Evolutionary conservation across 2,113 vertebrate species (phyloP), one percentile per base, ranked within the genome.

Genomic region (Melierax canorus): DNA sequence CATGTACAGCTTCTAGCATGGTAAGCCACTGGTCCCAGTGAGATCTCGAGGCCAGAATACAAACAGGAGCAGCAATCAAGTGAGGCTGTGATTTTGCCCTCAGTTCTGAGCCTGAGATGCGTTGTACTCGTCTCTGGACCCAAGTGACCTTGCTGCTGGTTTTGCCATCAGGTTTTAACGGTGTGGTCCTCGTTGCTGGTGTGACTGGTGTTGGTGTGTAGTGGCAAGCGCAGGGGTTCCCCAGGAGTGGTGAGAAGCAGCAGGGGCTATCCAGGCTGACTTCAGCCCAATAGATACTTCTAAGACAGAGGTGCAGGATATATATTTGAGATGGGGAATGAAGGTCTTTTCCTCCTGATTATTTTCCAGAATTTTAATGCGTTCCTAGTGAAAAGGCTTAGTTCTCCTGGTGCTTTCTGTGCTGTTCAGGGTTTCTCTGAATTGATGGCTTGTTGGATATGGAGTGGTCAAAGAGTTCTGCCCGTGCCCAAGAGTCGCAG

Each of bases 21-120:
- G 46, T 3, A 1, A 60, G 8, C 10, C 56, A 7, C 50, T 72
- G 43, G 32, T 72, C n/a, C 41, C 23, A 53, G n/a, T 7, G 48
- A 24, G 55, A n/a, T 29, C n/a, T 50, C 0, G 0, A 72, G 41
- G 20, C 15, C n/a, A 6, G 55, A 43, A 13, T 4, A 4, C 34
- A 50, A 30, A 58, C 0, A 2, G 23, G 36, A 43, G 27, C 69
- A 74, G 67, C 16, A 69, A 1, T 17, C 1, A 72, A 74, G 23
- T 12, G 24, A 41, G 12, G 26, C 63, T 7, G 2, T 30, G 67
- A 36, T 29, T 50, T 48, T 87, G 55, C 41, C 20, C 20, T 56
- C 34, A 3, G 9, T 12, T 56, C 20, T 66, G 58, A 83, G 32
- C 48, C 59, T 20, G 43, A 45, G 38, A 6, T 34, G 14, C 1